Conservation (phyloP, 2,797 vertebrate species). For the Macropus fuliginosus region DNA sequence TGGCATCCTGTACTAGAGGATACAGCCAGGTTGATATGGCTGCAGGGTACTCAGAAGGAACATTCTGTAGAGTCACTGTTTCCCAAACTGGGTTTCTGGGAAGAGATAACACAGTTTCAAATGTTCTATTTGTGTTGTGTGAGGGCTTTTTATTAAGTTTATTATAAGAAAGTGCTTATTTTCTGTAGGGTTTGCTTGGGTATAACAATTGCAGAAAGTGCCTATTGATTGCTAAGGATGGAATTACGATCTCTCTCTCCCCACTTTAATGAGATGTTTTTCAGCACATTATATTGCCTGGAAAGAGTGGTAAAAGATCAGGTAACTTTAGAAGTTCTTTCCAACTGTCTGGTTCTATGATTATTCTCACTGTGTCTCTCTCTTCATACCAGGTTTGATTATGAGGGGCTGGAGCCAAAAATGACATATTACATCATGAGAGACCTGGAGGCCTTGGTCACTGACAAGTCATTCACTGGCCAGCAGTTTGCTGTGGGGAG, state of each 20-base stretch:
- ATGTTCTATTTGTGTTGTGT: background rate
- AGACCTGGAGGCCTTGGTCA: conserved; percentile 93
- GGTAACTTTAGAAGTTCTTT: background rate
- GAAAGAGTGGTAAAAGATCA: background rate
- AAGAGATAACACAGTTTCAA: background rate
- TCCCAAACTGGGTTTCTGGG: background rate
- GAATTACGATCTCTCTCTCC: background rate
- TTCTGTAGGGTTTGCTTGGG: no score
- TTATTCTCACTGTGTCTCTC: conserved; percentile 27
- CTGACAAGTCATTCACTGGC: conserved; percentile 93
- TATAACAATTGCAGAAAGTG: background rate
- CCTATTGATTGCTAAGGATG: background rate
- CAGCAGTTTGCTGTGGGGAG: conserved; percentile 98
- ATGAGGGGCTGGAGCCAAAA: conserved; percentile 95
- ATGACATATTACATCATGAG: conserved; percentile 95
- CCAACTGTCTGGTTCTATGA: background rate
- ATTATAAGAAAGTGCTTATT: conserved; percentile 16
- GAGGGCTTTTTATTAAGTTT: background rate
- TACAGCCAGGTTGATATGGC: background rate
- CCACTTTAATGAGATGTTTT: background rate
- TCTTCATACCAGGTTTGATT: conserved; percentile 92
- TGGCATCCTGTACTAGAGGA: background rate
- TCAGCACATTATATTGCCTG: background rate
- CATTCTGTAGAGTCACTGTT: background rate
- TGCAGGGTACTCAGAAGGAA: background rate